These are phyloP conservation scores for Phalacrocorax carbo DNA, from an alignment of 2,113 vertebrate species.

Conservation along the genomic window DNA sequence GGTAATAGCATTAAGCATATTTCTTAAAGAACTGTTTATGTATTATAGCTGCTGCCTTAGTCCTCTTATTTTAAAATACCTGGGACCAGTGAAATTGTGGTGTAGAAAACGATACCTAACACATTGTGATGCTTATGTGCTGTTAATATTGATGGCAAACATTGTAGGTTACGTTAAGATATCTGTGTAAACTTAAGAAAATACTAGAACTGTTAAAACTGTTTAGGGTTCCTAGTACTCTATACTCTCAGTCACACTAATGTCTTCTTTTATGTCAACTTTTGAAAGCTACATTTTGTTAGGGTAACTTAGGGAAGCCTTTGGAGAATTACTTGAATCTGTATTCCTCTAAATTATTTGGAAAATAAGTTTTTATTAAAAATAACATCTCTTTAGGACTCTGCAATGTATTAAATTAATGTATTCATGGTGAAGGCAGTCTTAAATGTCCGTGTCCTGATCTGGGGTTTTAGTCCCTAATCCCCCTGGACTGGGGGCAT, in stretches of 20 bases:
- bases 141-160: constrained; percentile 21
- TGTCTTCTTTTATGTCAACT: constrained; percentile 18
- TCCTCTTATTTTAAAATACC: constrained; percentile 66
- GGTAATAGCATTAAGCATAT: constrained; percentile 40
- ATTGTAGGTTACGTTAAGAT: constrained; percentile 14
- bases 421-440: neutral
- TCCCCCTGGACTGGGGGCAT: neutral
- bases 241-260: neutral
- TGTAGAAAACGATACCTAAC: constrained; percentile 53
- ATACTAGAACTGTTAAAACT: constrained; percentile 17
- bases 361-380: neutral
- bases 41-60: constrained; percentile 62
- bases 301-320: constrained; percentile 3
- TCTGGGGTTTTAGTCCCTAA: neutral
- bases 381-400: neutral
- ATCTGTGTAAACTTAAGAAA: constrained; percentile 12
- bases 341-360: constrained; percentile 19
- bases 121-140: constrained; percentile 47
- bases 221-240: constrained; percentile 9
- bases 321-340: constrained; percentile 47
- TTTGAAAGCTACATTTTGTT: neutral
- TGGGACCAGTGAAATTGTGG: constrained; percentile 67
- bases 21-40: constrained; percentile 52
- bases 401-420: neutral
- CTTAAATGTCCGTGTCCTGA: neutral